Evolutionary conservation across 2,888 invertebrate species (phyloP).

Genomic region (Drosophila kanekoi): DNA sequence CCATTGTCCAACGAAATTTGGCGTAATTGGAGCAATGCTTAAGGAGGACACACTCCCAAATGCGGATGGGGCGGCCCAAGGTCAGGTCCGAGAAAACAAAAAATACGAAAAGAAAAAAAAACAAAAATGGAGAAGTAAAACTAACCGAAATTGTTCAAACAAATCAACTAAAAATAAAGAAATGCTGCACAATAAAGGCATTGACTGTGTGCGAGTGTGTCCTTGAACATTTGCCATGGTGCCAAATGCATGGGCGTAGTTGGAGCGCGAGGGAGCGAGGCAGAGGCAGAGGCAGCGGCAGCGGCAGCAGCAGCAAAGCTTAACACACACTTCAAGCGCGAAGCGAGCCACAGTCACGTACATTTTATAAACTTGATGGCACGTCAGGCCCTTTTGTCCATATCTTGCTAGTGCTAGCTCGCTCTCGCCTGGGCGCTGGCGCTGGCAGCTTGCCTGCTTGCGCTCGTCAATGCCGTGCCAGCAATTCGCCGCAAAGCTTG

Average conservation of each 20-base stretch:
- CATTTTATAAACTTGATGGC: slow-evolving; percentile 74
- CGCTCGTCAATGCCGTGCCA: slow-evolving; percentile 13
- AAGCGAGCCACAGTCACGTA: slow-evolving; percentile 74
- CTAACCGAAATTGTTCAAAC: slow-evolving; percentile 59
- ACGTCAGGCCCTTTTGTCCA: slow-evolving; percentile 46
- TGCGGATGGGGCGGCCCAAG: slow-evolving; percentile 38
- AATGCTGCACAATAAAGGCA: slow-evolving; percentile 64
- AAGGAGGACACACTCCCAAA: neutral
- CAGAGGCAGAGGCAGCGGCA: neutral
- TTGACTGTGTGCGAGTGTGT: slow-evolving; percentile 65
- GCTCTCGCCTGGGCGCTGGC: slow-evolving; percentile 3
- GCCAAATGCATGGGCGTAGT: slow-evolving; percentile 66
- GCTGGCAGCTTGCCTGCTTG: slow-evolving; percentile 25
- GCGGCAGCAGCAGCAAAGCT: slow-evolving; percentile 51
- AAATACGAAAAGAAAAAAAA: slow-evolving; percentile 14
- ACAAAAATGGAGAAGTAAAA: slow-evolving; percentile 34
- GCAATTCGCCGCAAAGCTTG: slow-evolving; percentile 69
- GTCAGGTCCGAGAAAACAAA: slow-evolving; percentile 35
- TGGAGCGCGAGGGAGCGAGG: slow-evolving; percentile 3
- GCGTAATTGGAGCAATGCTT: slow-evolving; percentile 59
- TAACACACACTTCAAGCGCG: slow-evolving; percentile 69
- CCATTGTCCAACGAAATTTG: slow-evolving; percentile 59
- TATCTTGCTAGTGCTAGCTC: slow-evolving; percentile 12
- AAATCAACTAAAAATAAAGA: slow-evolving; percentile 63
- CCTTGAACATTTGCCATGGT: slow-evolving; percentile 75